Conservation (phyloP, 2,888 invertebrate genomes). For the Drosophila mulleri region DNA sequence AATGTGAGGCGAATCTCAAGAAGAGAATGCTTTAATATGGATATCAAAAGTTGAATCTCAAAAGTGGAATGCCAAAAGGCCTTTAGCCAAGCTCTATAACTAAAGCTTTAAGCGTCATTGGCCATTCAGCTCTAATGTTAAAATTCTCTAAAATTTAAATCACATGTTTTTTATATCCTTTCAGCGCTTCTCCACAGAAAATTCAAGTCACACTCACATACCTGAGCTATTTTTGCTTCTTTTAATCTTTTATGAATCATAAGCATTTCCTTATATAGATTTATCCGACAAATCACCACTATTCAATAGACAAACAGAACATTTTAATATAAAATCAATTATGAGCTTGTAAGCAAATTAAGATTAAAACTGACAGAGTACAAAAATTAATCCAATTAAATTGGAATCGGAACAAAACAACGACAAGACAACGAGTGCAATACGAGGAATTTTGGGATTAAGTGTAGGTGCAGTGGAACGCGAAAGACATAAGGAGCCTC, state of each 20-base stretch:
- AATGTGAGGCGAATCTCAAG: too few relatives aligned
- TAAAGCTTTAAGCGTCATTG: too few relatives aligned
- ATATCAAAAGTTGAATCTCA: neutral
- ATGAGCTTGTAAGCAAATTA: neutral
- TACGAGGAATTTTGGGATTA: slow-evolving; percentile 23
- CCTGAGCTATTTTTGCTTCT: too few relatives aligned
- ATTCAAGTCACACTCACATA: too few relatives aligned
- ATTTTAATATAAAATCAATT: neutral
- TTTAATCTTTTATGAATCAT: neutral
- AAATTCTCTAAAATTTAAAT: neutral
- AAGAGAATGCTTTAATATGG: too few relatives aligned
- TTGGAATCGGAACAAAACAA: slow-evolving; percentile 12
- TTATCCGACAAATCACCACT: neutral
- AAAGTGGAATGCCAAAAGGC: neutral
- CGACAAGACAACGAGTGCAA: slow-evolving; percentile 2
- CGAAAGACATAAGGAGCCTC: neutral
- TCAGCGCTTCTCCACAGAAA: neutral
- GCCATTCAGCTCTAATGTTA: neutral
- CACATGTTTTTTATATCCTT: too few relatives aligned
- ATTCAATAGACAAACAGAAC: neutral
- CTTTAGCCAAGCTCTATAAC: too few relatives aligned
- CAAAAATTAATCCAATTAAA: slow-evolving; percentile 13
- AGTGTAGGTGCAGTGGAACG: slow-evolving; percentile 9
- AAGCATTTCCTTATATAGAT: neutral
- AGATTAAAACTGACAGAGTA: neutral